These are phyloP conservation scores for Cataglyphis cursor DNA, from an alignment of 2,888 invertebrate species.

Conservation along the genomic window DNA sequence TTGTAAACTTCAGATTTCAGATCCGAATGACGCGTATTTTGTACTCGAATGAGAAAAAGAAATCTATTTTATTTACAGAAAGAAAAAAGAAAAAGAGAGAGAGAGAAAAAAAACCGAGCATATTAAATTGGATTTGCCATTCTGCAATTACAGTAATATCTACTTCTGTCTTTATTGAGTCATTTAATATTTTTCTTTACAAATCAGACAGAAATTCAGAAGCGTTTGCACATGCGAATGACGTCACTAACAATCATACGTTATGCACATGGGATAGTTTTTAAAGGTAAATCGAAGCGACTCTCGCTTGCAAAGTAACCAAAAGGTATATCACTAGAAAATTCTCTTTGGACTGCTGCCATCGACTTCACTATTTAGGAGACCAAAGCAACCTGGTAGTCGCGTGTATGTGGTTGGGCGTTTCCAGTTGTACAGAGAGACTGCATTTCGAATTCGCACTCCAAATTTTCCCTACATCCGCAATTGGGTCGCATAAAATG, in stretches of 20 bases:
- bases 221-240: conserved; percentile 38
- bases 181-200: conserved; percentile 79
- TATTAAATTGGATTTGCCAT: conserved; percentile 63
- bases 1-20: conserved; percentile 64
- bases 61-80: not conserved
- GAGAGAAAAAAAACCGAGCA: not conserved
- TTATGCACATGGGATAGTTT: conserved; percentile 73
- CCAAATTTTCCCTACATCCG: conserved; percentile 22
- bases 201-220: conserved; percentile 44
- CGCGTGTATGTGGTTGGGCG: conserved; percentile 11
- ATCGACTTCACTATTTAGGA: conserved; percentile 72
- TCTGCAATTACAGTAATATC: conserved; percentile 79
- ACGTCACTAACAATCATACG: conserved; percentile 25
- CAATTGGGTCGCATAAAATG: conserved; percentile 26
- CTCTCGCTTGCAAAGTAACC: conserved; percentile 72
- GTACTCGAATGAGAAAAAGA: conserved; percentile 40
- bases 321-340: conserved; percentile 79
- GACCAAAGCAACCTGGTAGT: conserved; percentile 58
- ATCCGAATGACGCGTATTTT: conserved; percentile 55
- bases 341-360: conserved; percentile 85
- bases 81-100: not conserved
- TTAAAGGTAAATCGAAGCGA: conserved; percentile 83
- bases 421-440: conserved; percentile 50
- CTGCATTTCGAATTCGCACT: conserved; percentile 60
- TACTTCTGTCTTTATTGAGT: conserved; percentile 74